Evolutionary conservation across 1,140 invertebrate genomes (phyloP).

Genomic region (Phymorhynchus buccinoides): DNA sequence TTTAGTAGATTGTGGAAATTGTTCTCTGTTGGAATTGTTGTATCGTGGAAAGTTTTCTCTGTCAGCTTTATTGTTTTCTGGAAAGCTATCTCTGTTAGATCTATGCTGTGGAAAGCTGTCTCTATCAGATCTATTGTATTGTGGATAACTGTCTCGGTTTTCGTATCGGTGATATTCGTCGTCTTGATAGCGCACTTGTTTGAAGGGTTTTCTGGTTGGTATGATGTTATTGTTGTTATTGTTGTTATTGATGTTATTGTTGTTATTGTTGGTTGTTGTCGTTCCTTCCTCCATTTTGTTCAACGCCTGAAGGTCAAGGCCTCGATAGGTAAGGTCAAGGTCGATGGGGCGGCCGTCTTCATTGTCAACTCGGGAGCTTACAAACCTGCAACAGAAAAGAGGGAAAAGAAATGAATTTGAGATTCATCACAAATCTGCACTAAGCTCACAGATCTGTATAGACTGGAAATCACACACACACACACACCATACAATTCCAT

Average conservation of each 20-base stretch:
- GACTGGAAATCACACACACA: too few relatives aligned
- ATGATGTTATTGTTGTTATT: too few relatives aligned
- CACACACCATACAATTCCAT: too few relatives aligned
- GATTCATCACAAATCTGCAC: too few relatives aligned
- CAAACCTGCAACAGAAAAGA: too few relatives aligned
- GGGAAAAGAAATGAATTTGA: too few relatives aligned
- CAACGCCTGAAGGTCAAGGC: constrained; percentile 19
- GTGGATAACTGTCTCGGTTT: constrained; percentile 38
- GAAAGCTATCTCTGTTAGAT: constrained; percentile 42
- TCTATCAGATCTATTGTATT: not conserved
- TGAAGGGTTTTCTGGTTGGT: constrained; percentile 35
- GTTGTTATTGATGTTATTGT: too few relatives aligned
- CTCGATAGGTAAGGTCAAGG: constrained; percentile 22
- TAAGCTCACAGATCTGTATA: too few relatives aligned
- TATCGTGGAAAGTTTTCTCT: constrained; percentile 28
- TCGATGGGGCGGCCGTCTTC: not conserved
- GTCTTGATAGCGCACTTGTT: constrained; percentile 35
- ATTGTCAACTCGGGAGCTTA: not conserved
- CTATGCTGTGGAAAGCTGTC: too few relatives aligned
- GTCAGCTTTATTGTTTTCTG: constrained; percentile 23
- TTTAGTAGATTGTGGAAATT: too few relatives aligned
- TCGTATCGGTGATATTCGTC: constrained; percentile 40
- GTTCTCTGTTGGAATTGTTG: too few relatives aligned
- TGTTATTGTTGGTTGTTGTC: not conserved
- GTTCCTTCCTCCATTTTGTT: constrained; percentile 37